Evolutionary conservation across 2,797 vertebrate species (phyloP), one percentile per base, ranked within the genome.

Genomic region (Rachycentron canadum): DNA sequence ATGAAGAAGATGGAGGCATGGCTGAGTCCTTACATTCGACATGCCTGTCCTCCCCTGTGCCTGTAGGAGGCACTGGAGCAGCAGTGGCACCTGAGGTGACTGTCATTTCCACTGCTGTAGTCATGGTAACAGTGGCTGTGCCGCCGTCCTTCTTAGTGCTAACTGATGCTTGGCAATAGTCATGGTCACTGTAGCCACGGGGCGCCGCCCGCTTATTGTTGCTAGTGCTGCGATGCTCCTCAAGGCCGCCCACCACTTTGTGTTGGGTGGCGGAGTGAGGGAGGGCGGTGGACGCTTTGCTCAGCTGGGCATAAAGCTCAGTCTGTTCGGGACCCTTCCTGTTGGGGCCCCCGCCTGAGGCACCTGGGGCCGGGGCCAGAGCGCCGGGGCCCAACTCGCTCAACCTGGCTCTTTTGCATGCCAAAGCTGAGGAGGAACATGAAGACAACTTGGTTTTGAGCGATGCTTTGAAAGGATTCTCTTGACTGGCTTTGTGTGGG

Each of bases 401-500:
- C 94, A 94, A 96, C 91, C 95, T 95, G 93, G 96, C 95, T 94
- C 97, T 97, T 95, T 99, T 98, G 84, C 95, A 94, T 81, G 95
- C 96, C 93, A 96, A 95, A 94, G 95, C 95, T 82, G 95, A 94
- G 91, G 97, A 96, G 94, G 97, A 97, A 95, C 97, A 98, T 95
- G 97, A 96, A 93, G 97, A 94, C 93, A 95, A 96, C 97, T 98
- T 99, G 94, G 88, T 96, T 96, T 98, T 98, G 90, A 97, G 95
- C 94, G 97, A 98, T 96, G 96, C 95, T 96, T 97, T 97, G 89
- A 99, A 99, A 96, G 97, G 97, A 94, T 97, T 98, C 96, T 99
- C 98, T 96, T 98, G 98, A 95, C 96, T 98, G 95, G 96, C 95
- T 97, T 99, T 99, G 94, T 99, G 98, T 96, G 98, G 98, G 96